A percentile compares a stretch with the other conserved stretches of the same genome.
phyloP scores from a whole-genome alignment of 2,888 invertebrate species.

The Ormyrus nitidulus region DNA sequence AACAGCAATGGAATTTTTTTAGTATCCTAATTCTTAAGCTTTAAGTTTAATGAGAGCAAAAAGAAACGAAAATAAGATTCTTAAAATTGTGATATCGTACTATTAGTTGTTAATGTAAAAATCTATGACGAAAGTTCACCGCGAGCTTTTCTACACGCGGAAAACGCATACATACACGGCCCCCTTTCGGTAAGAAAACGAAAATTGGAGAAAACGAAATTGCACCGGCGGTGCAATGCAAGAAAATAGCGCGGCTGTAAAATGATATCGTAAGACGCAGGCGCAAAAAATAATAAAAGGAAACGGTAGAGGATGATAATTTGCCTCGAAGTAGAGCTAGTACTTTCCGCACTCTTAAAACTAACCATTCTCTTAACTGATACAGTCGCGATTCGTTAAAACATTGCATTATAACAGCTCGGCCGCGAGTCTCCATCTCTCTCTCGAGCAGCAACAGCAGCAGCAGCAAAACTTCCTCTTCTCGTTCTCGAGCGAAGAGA shows the following conservation, averaged over 20 bases:
- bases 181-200: neutral
- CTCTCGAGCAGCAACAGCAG: no score
- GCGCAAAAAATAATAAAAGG: slow-evolving; percentile 17
- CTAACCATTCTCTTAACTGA: slow-evolving; percentile 34
- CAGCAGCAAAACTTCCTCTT: neutral
- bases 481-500: neutral
- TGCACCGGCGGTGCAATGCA: neutral
- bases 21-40: slow-evolving; percentile 43
- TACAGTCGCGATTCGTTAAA: slow-evolving; percentile 29
- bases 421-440: neutral
- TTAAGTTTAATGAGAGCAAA: slow-evolving; percentile 40
- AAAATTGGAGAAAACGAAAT: slow-evolving; percentile 2
- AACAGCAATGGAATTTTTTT: slow-evolving; percentile 33
- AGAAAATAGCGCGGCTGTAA: slow-evolving; percentile 37
- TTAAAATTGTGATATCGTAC: slow-evolving; percentile 55
- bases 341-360: slow-evolving; percentile 34
- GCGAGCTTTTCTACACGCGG: slow-evolving; percentile 2
- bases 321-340: slow-evolving; percentile 27
- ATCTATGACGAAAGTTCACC: slow-evolving; percentile 33
- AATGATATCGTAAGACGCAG: slow-evolving; percentile 34
- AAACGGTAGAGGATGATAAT: slow-evolving; percentile 42
- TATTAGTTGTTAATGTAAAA: slow-evolving; percentile 47
- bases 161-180: neutral
- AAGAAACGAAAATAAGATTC: slow-evolving; percentile 45
- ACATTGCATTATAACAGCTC: slow-evolving; percentile 13